Base-by-base conservation (phyloP, 2,113 vertebrate species). In the Protobothrops flavoviridis region DNA sequence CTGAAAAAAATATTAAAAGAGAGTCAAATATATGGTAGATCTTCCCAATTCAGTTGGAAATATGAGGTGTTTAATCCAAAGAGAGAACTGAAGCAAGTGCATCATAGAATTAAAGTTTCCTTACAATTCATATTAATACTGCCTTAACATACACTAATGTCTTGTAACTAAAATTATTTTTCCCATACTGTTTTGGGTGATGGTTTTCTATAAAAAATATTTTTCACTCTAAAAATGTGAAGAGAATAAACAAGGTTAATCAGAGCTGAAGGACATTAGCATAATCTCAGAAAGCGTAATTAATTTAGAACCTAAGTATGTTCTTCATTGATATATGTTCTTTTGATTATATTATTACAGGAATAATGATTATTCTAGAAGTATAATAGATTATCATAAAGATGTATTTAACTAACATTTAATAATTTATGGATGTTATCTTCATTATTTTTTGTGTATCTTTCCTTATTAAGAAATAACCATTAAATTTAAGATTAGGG, bases 301-400 rank as follows among this genome's bases (percentile, higher is more conserved):
- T 92, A n/a, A 43, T 90, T 90, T 5, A 45, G 29, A 91, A 85
- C 69, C 55, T 29, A 85, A 39, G n/a, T 29, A 50, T 90, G n/a
- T 64, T 52, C 29, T 69, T 90, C 29, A 69, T 69, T 64, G 53
- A 1, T 81, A 56, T 85, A 85, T 93, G 29, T 4, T 1, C 90
- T 94, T 39, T 87, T 39, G 91, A 89, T 23, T 64, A 33, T 5
- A 0, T 3, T 43, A 12, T 5, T 55, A 33, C 11, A 91, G 0
- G 8, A n/a, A 48, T 8, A 45, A 59, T 4, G 20, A 88, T 0
- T 39, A 61, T 43, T 50, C 43, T 52, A 53, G 86, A 86, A 45
- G 1, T 0, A 0, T 33, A 26, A 39, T 1, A 20, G 0, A 0
- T 29, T 13, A 45, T 57, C 33, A 13, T 15, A 43, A 86, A 91